Conservation (phyloP, 2,888 invertebrate genomes). For the Drosophila fulvimacula region DNA sequence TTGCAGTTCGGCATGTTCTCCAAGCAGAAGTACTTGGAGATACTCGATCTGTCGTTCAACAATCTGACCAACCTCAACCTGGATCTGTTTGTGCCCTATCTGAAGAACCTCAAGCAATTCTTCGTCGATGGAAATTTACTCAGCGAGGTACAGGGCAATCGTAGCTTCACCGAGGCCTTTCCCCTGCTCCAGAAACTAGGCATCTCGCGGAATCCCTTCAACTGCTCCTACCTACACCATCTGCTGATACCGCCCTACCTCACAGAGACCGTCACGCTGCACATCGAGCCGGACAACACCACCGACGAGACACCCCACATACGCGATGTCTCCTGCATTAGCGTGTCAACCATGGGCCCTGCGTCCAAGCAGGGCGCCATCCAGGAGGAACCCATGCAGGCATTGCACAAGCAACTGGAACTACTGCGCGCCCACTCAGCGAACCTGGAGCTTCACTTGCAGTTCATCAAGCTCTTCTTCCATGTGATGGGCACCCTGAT, state of each 20-base stretch:
- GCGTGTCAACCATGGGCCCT: slow-evolving; percentile 8
- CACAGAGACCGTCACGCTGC: slow-evolving; percentile 70
- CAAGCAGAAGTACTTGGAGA: slow-evolving; percentile 84
- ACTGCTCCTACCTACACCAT: slow-evolving; percentile 83
- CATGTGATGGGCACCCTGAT: slow-evolving; percentile 57
- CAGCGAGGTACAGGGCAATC: slow-evolving; percentile 80
- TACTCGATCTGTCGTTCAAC: slow-evolving; percentile 86
- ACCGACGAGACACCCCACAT: slow-evolving; percentile 81
- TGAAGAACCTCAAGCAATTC: slow-evolving; percentile 80
- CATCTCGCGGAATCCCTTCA: slow-evolving; percentile 82
- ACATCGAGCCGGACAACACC: slow-evolving; percentile 80
- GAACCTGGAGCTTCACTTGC: slow-evolving; percentile 76
- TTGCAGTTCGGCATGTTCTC: slow-evolving; percentile 84
- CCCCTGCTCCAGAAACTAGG: slow-evolving; percentile 80
- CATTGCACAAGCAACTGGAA: slow-evolving; percentile 69
- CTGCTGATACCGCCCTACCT: slow-evolving; percentile 81
- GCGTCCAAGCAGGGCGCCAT: slow-evolving; percentile 19
- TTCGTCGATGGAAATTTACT: slow-evolving; percentile 83
- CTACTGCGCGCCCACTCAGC: slow-evolving; percentile 71
- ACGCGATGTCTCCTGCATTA: slow-evolving; percentile 82
- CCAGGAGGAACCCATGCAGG: slow-evolving; percentile 27
- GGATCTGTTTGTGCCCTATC: slow-evolving; percentile 83
- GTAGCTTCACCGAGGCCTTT: slow-evolving; percentile 79
- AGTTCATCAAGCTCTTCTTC: slow-evolving; percentile 74
- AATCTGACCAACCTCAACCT: slow-evolving; percentile 85